These are phyloP conservation scores for Pyrocoelia pectoralis DNA, from an alignment of 2,888 invertebrate genomes.

Conservation along the genomic window DNA sequence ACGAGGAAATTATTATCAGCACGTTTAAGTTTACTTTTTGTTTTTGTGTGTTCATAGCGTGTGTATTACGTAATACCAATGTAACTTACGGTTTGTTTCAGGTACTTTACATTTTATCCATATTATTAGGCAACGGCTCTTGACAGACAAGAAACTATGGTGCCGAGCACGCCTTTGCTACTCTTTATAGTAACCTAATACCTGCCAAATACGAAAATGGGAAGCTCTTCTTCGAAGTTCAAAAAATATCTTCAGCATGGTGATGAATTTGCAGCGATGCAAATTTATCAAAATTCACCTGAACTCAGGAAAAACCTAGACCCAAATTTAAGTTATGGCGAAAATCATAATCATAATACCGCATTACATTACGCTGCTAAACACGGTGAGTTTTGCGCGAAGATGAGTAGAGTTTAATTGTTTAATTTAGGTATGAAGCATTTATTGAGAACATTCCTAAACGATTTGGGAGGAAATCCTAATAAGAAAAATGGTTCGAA, in stretches of 20 bases:
- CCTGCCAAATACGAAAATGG: conserved; percentile 61
- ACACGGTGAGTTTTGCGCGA: conserved; percentile 62
- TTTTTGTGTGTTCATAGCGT: too few relatives aligned
- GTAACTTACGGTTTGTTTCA: too few relatives aligned
- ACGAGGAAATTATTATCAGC: too few relatives aligned
- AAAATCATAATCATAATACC: conserved; percentile 71
- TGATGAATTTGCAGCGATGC: conserved; percentile 74
- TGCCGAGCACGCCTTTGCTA: conserved; percentile 45
- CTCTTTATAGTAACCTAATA: background rate
- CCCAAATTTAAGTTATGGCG: conserved; percentile 73
- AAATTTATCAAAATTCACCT: conserved; percentile 68
- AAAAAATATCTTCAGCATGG: conserved; percentile 74
- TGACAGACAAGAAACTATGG: conserved; percentile 52
- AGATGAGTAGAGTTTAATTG: background rate
- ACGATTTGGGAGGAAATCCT: conserved; percentile 71
- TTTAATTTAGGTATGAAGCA: conserved; percentile 62
- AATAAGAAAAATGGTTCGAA: conserved; percentile 71
- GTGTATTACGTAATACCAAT: too few relatives aligned
- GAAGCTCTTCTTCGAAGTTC: conserved; percentile 73
- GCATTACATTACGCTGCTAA: conserved; percentile 72
- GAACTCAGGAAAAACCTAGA: conserved; percentile 71
- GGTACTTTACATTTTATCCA: conserved; percentile 39
- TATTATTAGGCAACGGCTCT: conserved; percentile 47
- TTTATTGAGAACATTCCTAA: conserved; percentile 68
- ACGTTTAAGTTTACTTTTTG: too few relatives aligned